These are phyloP conservation scores for Mesaphorura yosii DNA, from an alignment of 1,140 invertebrate species.

Conservation along the genomic window DNA sequence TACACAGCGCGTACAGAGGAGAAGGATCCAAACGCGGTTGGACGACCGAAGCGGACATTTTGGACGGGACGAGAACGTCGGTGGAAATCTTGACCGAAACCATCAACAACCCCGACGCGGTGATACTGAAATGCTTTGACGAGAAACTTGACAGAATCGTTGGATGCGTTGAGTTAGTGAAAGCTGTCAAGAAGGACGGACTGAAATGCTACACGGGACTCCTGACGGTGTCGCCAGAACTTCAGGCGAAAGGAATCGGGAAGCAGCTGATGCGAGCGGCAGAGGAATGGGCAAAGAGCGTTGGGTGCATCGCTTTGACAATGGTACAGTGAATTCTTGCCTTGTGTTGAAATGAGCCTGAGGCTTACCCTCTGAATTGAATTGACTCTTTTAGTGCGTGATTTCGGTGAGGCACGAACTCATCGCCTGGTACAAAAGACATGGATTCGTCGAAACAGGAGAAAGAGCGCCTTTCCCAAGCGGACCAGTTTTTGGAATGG, in stretches of 20 bases:
- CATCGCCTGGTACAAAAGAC: conserved; percentile 7
- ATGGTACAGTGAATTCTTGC: not conserved
- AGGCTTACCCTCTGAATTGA: not conserved
- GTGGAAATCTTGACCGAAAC: not conserved
- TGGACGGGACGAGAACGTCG: not conserved
- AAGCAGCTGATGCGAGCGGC: not conserved
- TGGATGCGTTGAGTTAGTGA: conserved; percentile 1
- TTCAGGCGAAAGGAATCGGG: conserved; percentile 8
- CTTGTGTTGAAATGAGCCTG: conserved; percentile 1
- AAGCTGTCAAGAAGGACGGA: not conserved
- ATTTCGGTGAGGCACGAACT: not conserved
- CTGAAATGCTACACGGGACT: conserved; percentile 11
- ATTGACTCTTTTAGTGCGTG: not conserved
- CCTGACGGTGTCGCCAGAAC: not conserved
- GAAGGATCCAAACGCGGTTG: conserved; percentile 10
- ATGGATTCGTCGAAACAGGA: conserved; percentile 10
- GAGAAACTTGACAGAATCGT: conserved; percentile 2
- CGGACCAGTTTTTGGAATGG: conserved; percentile 4
- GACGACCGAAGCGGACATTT: conserved; percentile 13
- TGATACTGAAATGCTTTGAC: conserved; percentile 4
- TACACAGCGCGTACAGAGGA: conserved; percentile 6
- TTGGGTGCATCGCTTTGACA: not conserved
- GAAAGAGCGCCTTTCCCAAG: conserved; percentile 2
- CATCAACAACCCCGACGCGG: not conserved
- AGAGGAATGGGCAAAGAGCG: conserved; percentile 1